Percentiles rank a stretch among this genome's conserved stretches.
Evolutionary conservation across 2,113 vertebrate species (phyloP).

Genomic region (Otolemur garnettii): DNA sequence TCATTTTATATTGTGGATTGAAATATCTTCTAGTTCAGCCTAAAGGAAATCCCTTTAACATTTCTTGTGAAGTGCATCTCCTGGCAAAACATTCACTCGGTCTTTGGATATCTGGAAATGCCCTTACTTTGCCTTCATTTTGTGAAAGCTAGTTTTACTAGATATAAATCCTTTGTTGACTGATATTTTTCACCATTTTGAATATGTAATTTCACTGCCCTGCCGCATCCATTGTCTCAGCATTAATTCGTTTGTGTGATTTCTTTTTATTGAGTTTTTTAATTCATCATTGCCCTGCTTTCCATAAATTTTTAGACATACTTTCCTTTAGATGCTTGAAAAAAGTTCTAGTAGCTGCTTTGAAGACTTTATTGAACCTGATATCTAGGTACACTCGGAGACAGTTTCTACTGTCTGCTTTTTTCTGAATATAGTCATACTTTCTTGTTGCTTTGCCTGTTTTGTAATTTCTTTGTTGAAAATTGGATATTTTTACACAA

Average conservation of each 20-base stretch:
- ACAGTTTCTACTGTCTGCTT: not conserved
- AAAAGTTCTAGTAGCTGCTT: not conserved
- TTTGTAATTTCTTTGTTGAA: not conserved
- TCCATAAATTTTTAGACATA: not conserved
- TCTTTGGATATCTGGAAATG: not conserved
- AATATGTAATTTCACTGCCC: not conserved
- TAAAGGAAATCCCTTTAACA: not conserved
- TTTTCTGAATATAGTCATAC: not conserved
- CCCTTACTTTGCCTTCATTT: not conserved
- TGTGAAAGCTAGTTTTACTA: not conserved
- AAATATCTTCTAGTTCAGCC: not conserved
- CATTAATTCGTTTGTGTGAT: not conserved
- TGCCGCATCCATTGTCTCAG: not conserved
- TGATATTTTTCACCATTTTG: not conserved
- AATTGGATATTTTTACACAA: not conserved
- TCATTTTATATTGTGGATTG: slow-evolving; percentile 17
- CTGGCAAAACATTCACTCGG: not conserved
- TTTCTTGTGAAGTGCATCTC: not conserved
- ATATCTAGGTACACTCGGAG: not conserved
- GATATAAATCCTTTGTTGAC: not conserved
- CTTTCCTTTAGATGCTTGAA: slow-evolving; percentile 1
- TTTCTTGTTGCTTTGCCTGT: not conserved
- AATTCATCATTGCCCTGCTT: not conserved
- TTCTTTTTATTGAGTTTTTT: not conserved
- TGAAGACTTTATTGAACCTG: not conserved